Evolutionary conservation across 2,797 vertebrate species (phyloP), one percentile per base, ranked within the genome.

Genomic region (Poecilia picta): DNA sequence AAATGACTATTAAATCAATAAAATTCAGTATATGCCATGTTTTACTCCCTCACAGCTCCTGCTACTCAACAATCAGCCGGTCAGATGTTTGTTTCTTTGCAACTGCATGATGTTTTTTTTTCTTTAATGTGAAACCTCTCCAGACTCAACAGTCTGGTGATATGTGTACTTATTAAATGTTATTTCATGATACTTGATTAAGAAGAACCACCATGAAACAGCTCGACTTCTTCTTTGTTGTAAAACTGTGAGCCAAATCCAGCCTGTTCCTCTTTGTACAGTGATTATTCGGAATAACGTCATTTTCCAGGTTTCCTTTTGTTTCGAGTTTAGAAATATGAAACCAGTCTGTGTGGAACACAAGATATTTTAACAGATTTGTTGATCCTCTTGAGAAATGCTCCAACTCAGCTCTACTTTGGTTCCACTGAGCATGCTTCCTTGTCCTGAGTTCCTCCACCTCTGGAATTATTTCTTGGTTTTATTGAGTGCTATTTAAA

Each of bases 351-450:
- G 86, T 68, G 74, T 87, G 18, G 13, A 28, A 89, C 83, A 90
- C 86, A 84, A 75, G 75, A 43, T 31, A 76, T 83, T 84, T 8
- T 51, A 45, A 53, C 11, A 39, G 2, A 66, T 77, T 8, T 25
- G 20, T n/a, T 70, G 66, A 70, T 39, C 31, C 81, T 77, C 77
- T 62, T 45, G 49, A 82, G 77, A 81, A 88, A 77, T 0, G 51
- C 68, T 53, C 80, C 83, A 91, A 86, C 70, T 79, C 85, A 84
- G 39, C 72, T 47, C 53, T n/a, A 84, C 81, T 87, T 83, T 76
- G 16, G 47, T 71, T 51, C 62, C 76, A 86, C 91, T 87, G 83
- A 90, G 93, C 91, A 94, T 93, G 92, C 87, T 91, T 77, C 82
- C 55, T 57, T 6, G 80, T 90, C 77, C 86, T 85, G 80, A 76